Evolutionary conservation across 2,888 invertebrate genomes (phyloP).

Genomic region (Drosophila pseudotakahashii): DNA sequence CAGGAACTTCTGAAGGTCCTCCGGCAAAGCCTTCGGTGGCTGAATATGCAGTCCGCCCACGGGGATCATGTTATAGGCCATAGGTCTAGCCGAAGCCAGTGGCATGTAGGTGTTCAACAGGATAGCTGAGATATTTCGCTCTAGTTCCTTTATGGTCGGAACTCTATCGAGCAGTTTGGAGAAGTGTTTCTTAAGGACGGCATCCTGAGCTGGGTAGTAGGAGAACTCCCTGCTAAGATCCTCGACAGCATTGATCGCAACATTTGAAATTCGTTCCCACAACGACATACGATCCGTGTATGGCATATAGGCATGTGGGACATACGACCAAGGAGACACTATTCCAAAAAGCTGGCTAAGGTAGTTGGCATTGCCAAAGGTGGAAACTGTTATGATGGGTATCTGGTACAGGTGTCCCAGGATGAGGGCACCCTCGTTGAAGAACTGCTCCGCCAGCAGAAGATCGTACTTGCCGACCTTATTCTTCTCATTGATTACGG

Average conservation of each 20-base stretch:
- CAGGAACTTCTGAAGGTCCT: constrained; percentile 80
- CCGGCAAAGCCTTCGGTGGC: constrained; percentile 67
- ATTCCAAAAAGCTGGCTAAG: constrained; percentile 83
- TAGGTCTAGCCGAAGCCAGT: constrained; percentile 82
- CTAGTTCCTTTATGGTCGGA: constrained; percentile 83
- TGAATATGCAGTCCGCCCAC: constrained; percentile 86
- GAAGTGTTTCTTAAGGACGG: constrained; percentile 71
- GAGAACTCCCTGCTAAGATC: constrained; percentile 64
- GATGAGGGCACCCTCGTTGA: constrained; percentile 82
- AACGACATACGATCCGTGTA: constrained; percentile 85
- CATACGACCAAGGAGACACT: constrained; percentile 84
- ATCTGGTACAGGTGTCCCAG: constrained; percentile 82
- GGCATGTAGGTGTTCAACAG: constrained; percentile 85
- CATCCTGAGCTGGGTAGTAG: constrained; percentile 78
- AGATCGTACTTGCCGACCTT: constrained; percentile 83
- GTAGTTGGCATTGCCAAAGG: constrained; percentile 83
- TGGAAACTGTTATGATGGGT: constrained; percentile 80
- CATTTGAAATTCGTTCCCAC: constrained; percentile 85
- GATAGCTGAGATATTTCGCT: constrained; percentile 84
- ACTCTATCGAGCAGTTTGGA: constrained; percentile 57
- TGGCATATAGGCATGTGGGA: constrained; percentile 83
- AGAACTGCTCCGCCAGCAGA: constrained; percentile 82
- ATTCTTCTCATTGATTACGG: constrained; percentile 68
- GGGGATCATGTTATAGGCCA: constrained; percentile 84
- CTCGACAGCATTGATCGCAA: constrained; percentile 75